A percentile compares a stretch with the other conserved stretches of the same genome.
Evolutionary conservation across 2,797 vertebrate genomes (phyloP).

Genomic region (Enteromius anoplus): DNA sequence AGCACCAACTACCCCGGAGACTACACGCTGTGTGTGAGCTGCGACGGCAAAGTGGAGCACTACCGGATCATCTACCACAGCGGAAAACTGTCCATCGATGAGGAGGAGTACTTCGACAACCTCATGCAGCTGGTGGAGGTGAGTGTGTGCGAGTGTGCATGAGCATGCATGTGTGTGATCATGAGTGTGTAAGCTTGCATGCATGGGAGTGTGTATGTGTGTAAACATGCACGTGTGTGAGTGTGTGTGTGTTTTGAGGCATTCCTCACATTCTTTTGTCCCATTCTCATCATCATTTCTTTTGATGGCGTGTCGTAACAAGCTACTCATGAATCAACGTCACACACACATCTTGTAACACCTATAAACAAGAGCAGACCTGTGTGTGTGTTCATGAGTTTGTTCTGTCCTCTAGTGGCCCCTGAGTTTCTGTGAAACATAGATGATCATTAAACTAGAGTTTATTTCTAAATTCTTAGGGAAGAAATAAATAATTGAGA

Average conservation of each 20-base stretch:
- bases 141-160: constrained; percentile 44
- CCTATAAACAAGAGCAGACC: background rate
- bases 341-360: background rate
- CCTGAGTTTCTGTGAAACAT: background rate
- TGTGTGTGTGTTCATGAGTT: background rate
- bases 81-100: constrained; percentile 93
- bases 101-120: constrained; percentile 93
- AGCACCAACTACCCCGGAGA: constrained; percentile 98
- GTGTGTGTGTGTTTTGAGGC: background rate
- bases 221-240: background rate
- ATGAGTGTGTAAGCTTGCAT: no score
- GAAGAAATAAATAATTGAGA: no score
- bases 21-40: constrained; percentile 98
- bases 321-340: constrained; percentile 14
- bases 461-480: background rate
- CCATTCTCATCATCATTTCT: constrained; percentile 2
- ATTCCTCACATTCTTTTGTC: constrained; percentile 38
- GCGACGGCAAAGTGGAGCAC: constrained; percentile 96
- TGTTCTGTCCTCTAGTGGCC: background rate
- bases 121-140: constrained; percentile 99
- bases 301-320: background rate
- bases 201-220: background rate
- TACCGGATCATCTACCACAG: constrained; percentile 93
- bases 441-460: background rate
- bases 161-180: background rate